Evolutionary conservation across 1,140 invertebrate genomes (phyloP), one percentile per base, ranked within the genome.

Genomic region (Drosophila ananassae): DNA sequence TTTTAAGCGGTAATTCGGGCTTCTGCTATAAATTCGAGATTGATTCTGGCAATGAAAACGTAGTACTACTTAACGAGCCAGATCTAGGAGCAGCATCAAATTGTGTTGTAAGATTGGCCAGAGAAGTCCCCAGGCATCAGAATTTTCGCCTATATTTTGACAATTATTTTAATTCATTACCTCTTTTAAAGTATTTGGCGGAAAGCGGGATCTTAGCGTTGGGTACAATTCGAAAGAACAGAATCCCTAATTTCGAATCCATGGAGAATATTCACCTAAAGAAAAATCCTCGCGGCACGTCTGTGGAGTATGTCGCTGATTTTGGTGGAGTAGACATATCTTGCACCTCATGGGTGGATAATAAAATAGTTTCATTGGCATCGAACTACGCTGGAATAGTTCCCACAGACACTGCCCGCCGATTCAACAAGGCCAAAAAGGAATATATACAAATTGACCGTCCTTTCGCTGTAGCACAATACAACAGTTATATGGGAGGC

Each of bases 1-100:
- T 91, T 6, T 51, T 89, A 5, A 67, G 73, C 58, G 80, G 83
- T 22, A 71, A 73, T 64, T 79, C 66, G 28, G 79, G 79, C 17
- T 87, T 8, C 37, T 41, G 37, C 12, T 13, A 41, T 13, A 41
- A 41, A n/a, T 41, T 41, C 6, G 37, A 41, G 37, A 41, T 41
- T n/a, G 37, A 41, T n/a, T n/a, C 37, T 41, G 37, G 37, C 37
- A 41, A 41, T n/a, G 37, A 41, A 41, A 41, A 41, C 10, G 37
- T 41, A n/a, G 37, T 41, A 41, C 37, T 41, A 6, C 37, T n/a
- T 41, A 41, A 41, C 37, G 37, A 41, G n/a, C n/a, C 37, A 41
- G 37, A 41, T 41, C 12, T 41, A 41, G 37, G 37, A n/a, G 37
- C 37, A 41, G 37, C 37, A 41, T 41, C 37, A 22, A 46, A 46